Evolutionary conservation across 2,113 vertebrate genomes (phyloP).

Genomic region (Sphyrna mokarran): DNA sequence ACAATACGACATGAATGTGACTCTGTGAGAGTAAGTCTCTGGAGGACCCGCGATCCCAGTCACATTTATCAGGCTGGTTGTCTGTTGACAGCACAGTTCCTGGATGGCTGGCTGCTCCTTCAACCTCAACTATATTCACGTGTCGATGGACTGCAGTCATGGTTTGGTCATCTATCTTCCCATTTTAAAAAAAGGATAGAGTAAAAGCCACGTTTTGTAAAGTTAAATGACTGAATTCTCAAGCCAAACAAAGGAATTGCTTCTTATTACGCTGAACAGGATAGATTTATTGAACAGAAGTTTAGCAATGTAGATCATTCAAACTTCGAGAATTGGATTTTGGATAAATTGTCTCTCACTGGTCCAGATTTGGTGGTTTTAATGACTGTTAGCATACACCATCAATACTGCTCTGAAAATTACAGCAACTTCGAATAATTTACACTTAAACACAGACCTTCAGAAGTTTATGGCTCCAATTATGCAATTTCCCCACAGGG

Average conservation of each 20-base stretch:
- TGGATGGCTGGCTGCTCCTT: neutral
- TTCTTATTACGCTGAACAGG: neutral
- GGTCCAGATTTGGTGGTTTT: too few relatives aligned
- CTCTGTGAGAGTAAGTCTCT: neutral
- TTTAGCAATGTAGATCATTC: neutral
- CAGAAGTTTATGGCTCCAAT: too few relatives aligned
- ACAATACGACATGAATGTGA: neutral
- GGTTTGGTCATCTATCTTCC: neutral
- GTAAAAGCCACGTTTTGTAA: neutral
- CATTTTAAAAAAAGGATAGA: neutral
- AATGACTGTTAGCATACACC: too few relatives aligned
- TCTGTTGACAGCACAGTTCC: neutral
- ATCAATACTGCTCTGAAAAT: too few relatives aligned
- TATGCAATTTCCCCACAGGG: too few relatives aligned
- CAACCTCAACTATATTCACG: neutral
- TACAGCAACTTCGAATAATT: too few relatives aligned
- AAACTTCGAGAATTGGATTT: neutral
- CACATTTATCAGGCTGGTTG: neutral
- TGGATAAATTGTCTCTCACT: neutral
- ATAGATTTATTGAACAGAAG: neutral
- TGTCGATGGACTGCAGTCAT: neutral
- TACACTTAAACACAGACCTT: too few relatives aligned
- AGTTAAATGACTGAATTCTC: too few relatives aligned
- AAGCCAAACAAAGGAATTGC: neutral
- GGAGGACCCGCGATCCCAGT: neutral